phyloP scores from a whole-genome alignment of 2,797 vertebrate genomes.

The Pipistrellus kuhlii region DNA sequence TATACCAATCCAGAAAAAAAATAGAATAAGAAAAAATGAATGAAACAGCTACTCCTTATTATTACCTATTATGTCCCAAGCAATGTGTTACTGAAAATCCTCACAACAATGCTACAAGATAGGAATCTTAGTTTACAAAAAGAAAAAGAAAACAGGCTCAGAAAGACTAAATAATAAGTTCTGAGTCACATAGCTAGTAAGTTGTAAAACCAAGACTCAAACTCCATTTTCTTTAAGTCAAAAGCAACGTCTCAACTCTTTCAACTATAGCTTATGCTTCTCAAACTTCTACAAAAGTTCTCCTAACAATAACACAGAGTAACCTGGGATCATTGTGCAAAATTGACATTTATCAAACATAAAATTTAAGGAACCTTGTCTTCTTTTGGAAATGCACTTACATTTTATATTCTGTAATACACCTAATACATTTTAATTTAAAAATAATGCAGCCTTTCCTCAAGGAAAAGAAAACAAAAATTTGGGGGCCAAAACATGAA shows the following conservation, averaged over 20 bases:
- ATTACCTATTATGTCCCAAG: not conserved
- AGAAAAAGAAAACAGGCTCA: not conserved
- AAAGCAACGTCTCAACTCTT: not conserved
- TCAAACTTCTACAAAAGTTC: not conserved
- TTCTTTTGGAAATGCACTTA: slow-evolving; percentile 29
- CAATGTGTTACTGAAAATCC: not conserved
- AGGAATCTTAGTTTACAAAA: not conserved
- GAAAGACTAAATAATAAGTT: slow-evolving; percentile 37
- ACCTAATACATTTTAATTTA: not conserved
- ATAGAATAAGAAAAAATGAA: not conserved
- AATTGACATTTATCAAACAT: not conserved
- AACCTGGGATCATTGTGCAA: not conserved
- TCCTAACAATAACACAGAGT: not conserved
- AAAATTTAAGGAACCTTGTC: not conserved
- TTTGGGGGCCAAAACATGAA: not conserved
- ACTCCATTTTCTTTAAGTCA: not conserved
- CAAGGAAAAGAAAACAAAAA: not conserved
- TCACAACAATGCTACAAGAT: not conserved
- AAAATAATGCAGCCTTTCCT: slow-evolving; percentile 23
- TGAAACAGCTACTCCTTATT: not conserved
- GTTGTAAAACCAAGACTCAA: not conserved
- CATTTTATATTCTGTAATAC: not conserved
- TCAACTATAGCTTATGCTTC: not conserved
- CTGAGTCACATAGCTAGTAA: not conserved
- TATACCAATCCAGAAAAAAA: slow-evolving; percentile 13